Base-by-base conservation (phyloP, 2,888 invertebrate genomes). In the Andrena praecox region DNA sequence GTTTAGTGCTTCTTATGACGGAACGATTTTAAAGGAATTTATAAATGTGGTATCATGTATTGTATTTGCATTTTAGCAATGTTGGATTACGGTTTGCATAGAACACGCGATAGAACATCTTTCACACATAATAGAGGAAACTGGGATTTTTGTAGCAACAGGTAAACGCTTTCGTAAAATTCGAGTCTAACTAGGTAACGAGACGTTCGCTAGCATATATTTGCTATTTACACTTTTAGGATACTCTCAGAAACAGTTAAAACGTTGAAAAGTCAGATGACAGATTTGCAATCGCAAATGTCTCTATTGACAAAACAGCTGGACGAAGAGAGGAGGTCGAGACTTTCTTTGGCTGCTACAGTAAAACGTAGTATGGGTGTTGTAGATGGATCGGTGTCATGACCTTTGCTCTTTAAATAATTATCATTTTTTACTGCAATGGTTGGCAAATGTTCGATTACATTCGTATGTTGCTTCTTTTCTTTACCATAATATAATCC, bases 201-300 rank as follows among this genome's bases (percentile, higher is more conserved):
- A 24, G n/a, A 33, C 50, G 6, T 7, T 29, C 62, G 16, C 16
- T 20, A n/a, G 29, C 10, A 35, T 42, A 63, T 94, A 95, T 33
- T 94, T 94, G 59, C 92, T 20, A 63, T 20, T 73, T 12, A 72
- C 67, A 64, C 16, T 68, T 93, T 93, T 92, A 96, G 97, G 93
- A 96, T 96, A 90, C 94, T 97, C 89, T 96, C 97, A 94, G 96
- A 97, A 89, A 96, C 97, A 77, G 97, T 97, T 85, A 96, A 97
- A 95, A 95, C 96, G 82, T 94, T 97, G 89, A 97, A 96, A 92
- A 96, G 96, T 91, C 96, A 97, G 94, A 95, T 97, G 85, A 95
- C 96, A 90, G 95, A 95, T 77, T 94, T 97, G 86, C 96, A 96
- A 92, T 92, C 94, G 85, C 95, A 96, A 93, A 95, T 97, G 88